Percentiles rank a stretch among this genome's conserved stretches.
Evolutionary conservation across 2,888 invertebrate species (phyloP).

Genomic region (Archips xylosteana): DNA sequence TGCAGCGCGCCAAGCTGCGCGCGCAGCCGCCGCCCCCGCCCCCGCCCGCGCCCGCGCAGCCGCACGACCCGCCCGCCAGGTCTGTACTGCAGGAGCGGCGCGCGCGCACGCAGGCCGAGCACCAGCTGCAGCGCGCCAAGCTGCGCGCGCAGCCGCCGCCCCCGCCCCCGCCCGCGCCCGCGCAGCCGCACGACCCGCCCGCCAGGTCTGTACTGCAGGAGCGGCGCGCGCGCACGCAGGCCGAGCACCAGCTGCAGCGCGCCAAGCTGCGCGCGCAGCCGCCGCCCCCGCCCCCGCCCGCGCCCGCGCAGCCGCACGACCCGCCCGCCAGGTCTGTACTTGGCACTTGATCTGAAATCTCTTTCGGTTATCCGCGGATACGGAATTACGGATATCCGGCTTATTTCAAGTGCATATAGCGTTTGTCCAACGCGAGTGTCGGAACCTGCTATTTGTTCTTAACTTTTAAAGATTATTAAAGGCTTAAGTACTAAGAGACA

Average conservation of each 20-base stretch:
- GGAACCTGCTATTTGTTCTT: too few species aligned
- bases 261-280: constrained; percentile 56
- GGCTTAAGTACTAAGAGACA: not conserved
- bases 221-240: constrained; percentile 89
- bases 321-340: not conserved
- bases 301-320: not conserved
- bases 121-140: constrained; percentile 89
- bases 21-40: too few species aligned
- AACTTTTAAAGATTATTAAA: too few species aligned
- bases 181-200: not conserved
- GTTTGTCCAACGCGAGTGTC: too few species aligned
- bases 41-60: too few species aligned
- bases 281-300: constrained; percentile 14
- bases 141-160: constrained; percentile 16
- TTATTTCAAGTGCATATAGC: too few species aligned
- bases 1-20: too few species aligned
- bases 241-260: constrained; percentile 92
- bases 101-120: constrained; percentile 90
- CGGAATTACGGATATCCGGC: too few species aligned
- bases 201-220: constrained; percentile 81
- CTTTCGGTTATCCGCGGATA: not conserved
- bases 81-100: constrained; percentile 96
- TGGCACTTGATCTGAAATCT: too few species aligned
- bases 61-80: too few species aligned
- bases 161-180: constrained; percentile 12